A percentile compares a stretch with the other conserved stretches of the same genome.
phyloP scores from a whole-genome alignment of 2,888 invertebrate genomes.

The Noctua fimbriata region DNA sequence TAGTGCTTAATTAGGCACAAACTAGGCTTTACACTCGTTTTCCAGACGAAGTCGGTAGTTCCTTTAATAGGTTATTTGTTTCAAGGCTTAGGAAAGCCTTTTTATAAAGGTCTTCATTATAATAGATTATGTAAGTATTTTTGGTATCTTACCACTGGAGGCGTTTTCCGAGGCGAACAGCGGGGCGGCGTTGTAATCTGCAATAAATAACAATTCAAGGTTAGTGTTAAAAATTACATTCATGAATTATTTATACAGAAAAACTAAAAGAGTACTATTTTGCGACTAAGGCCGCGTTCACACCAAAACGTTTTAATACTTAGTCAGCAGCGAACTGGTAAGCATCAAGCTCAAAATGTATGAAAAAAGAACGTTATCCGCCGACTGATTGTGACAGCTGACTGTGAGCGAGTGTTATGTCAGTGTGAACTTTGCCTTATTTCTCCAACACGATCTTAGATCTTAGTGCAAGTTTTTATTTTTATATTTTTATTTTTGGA shows the following conservation, averaged over 20 bases:
- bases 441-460: background rate
- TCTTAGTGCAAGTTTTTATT: background rate
- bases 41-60: background rate
- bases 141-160: slow-evolving; percentile 87
- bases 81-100: background rate
- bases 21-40: background rate
- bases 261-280: slow-evolving; percentile 12
- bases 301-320: background rate
- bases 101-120: slow-evolving; percentile 10
- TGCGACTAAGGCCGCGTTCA: background rate
- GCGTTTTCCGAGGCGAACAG: slow-evolving; percentile 90
- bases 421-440: background rate
- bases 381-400: background rate
- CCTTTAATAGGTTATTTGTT: background rate
- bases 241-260: background rate
- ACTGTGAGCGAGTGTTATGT: background rate
- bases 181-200: slow-evolving; percentile 90
- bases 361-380: background rate
- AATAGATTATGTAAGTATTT: slow-evolving; percentile 50
- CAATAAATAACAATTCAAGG: slow-evolving; percentile 72
- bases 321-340: background rate
- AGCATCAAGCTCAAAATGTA: background rate
- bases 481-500: background rate
- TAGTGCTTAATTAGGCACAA: background rate
- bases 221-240: slow-evolving; percentile 49